Conservation (phyloP, 2,113 vertebrate species). For the Tamias sibiricus region DNA sequence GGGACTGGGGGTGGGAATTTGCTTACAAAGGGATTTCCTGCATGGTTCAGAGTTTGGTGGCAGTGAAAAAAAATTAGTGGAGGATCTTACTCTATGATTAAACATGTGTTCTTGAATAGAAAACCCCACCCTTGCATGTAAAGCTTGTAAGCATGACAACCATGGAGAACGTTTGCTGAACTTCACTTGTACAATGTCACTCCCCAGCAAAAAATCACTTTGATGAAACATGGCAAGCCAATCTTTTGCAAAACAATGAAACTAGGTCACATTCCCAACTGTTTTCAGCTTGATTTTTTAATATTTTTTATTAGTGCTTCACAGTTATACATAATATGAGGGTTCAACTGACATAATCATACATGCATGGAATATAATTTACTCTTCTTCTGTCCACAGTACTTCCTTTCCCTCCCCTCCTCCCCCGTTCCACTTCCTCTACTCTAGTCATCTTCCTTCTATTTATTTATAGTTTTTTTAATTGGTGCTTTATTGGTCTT, state of each 20-base stretch:
- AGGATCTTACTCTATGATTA: constrained; percentile 30
- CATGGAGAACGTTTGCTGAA: background rate
- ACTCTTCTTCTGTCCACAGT: too few species aligned
- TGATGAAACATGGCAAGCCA: accelerated
- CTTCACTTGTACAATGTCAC: background rate
- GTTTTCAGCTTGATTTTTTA: background rate
- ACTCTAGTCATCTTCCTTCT: too few species aligned
- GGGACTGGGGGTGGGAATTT: constrained; percentile 84
- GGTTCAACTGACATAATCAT: too few species aligned
- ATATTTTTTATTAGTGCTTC: too few species aligned
- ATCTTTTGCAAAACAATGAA: background rate
- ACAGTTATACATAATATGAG: too few species aligned
- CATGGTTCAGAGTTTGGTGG: constrained; percentile 83
- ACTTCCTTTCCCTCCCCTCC: too few species aligned
- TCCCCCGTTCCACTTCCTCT: too few species aligned
- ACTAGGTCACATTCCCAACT: background rate
- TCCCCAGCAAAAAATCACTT: too few species aligned
- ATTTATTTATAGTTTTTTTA: too few species aligned
- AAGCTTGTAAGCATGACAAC: background rate
- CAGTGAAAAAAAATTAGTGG: constrained; percentile 69
- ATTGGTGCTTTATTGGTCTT: background rate
- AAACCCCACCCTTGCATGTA: constrained; percentile 48
- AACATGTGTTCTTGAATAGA: background rate
- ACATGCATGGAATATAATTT: too few species aligned
- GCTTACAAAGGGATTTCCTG: constrained; percentile 87